Conservation (phyloP, 1,140 invertebrate genomes). For the Musca domestica region DNA sequence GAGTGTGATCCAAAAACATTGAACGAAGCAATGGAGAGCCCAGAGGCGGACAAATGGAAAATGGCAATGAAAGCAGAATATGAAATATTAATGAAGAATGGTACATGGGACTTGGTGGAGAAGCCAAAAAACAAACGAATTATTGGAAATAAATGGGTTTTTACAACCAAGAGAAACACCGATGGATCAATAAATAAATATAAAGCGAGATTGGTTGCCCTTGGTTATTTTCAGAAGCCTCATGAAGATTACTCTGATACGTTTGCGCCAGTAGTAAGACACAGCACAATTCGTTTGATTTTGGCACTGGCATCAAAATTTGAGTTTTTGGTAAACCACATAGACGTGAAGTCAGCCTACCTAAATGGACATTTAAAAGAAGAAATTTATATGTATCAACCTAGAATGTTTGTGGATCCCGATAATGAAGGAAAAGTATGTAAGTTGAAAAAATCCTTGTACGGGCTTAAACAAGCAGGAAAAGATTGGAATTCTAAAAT, state of each 20-base stretch:
- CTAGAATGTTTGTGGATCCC: conserved; percentile 37
- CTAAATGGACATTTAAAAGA: conserved; percentile 53
- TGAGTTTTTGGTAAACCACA: background rate
- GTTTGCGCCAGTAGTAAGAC: conserved; percentile 12
- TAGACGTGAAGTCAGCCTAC: conserved; percentile 46
- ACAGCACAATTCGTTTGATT: conserved; percentile 39
- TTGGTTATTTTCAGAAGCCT: conserved; percentile 41
- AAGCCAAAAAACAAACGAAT: background rate
- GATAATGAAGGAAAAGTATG: conserved; percentile 8
- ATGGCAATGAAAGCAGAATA: conserved; percentile 14
- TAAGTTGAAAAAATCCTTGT: conserved; percentile 27
- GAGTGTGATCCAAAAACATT: background rate
- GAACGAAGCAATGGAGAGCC: background rate
- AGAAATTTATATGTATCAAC: conserved; percentile 53
- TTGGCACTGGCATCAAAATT: conserved; percentile 44
- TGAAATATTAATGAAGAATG: background rate
- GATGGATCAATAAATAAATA: conserved; percentile 11
- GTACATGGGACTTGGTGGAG: background rate
- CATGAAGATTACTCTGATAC: conserved; percentile 49
- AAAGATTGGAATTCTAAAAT: conserved; percentile 36
- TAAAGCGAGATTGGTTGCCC: conserved; percentile 41
- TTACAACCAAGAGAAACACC: background rate
- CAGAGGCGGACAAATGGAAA: conserved; percentile 1
- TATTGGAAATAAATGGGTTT: conserved; percentile 17
- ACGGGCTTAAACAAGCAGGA: conserved; percentile 48